Evolutionary conservation across 2,888 invertebrate species (phyloP), one percentile per base, ranked within the genome.

Genomic region (Parnassius glacialis): DNA sequence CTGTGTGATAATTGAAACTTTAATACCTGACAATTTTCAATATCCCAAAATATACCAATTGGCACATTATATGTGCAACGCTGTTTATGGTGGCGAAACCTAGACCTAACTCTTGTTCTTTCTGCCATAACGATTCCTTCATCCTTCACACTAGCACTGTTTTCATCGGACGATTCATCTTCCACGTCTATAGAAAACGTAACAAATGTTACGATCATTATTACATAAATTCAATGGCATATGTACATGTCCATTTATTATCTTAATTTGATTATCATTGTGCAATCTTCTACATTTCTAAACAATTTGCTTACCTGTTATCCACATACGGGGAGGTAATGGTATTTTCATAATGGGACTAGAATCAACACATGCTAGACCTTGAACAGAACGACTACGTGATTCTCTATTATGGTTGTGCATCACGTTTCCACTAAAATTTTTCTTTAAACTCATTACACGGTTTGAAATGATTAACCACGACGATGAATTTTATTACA

Each of bases 1-100:
- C n/a, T n/a, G 10, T 44, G 44, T 44, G 12, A 44, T 11, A 13
- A 43, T 41, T 25, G 25, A 25, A 25, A 25, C 34, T 20, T 43
- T 47, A 34, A 62, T 83, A 95, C 95, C 84, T 95, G 94, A 82
- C 97, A 97, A 83, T 97, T 97, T 90, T 97, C 97, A 76, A 97
- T 97, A 81, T 97, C 97, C 97, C 97, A 97, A 85, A 97, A 97
- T 69, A 97, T 96, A 56, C 97, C 97, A 75, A 97, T 94, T 1
- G 96, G 96, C 62, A 86, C 72, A 75, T 70, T 79, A 50, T 61
- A 66, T 56, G 70, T 70, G 41, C 78, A 72, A 65, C 81, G 77
- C 63, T 82, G 78, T 70, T 89, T 90, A 64, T 89, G 84, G 67
- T 89, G 85, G 34, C 91, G 80, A 62, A 82, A 88, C 25, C 91